Evolutionary conservation across 2,888 invertebrate genomes (phyloP), one percentile per base, ranked within the genome.

Genomic region (Hemicrepidius hirtus): DNA sequence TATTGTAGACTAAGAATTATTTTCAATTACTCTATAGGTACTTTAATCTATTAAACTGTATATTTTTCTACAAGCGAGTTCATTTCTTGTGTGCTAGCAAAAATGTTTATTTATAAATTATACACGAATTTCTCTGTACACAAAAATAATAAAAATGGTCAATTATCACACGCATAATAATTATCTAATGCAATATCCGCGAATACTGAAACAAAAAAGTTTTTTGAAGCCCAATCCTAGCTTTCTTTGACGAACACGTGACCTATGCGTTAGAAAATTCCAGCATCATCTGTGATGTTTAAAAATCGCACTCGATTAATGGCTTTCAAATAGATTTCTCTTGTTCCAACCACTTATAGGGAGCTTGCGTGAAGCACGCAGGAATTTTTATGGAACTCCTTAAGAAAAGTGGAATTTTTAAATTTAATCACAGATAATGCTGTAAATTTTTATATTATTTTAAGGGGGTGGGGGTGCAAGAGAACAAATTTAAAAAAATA

Each of bases 91-190:
- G 63, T 53, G 37, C 40, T 40, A 63, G 68, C 35, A 68, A 71
- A n/a, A 64, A 73, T 46, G 44, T 66, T 73, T 41, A 55, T 66
- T 53, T 66, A 41, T 65, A 57, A 60, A 59, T 73, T 49, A 71
- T 63, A 49, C 67, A 70, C 62, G 41, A 20, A 68, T 60, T 62
- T 62, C 40, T 73, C 64, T 73, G 65, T 69, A 73, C 66, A 73
- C 60, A 70, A 66, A 70, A 57, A 53, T n/a, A n/a, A n/a, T n/a
- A n/a, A 63, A 66, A 57, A 73, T 65, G 55, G 50, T 66, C 57
- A 67, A 74, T 74, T 74, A 74, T 72, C 72, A 71, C 66, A 67
- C 60, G 60, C 32, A 70, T 68, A 72, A 49, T 73, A 69, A 65
- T 69, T 68, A 65, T 69, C 64, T 69, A 73, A 69, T 60, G 64